Evolutionary conservation across 53 echinoderm and acorn worm species (phyloP).

Genomic region (Henricia sp.): DNA sequence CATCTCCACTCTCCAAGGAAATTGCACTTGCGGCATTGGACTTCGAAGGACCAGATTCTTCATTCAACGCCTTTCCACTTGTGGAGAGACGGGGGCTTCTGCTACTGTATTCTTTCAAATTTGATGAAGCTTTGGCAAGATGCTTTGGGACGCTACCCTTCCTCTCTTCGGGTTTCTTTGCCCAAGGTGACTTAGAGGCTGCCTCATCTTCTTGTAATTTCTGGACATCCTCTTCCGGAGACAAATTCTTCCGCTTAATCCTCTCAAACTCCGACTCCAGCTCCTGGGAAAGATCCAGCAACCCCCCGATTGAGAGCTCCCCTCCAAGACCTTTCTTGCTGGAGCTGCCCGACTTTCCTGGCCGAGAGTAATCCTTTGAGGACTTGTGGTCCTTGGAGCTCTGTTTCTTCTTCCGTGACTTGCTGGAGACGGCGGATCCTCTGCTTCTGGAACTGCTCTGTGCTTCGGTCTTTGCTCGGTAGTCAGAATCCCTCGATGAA

Average conservation of each 20-base stretch:
- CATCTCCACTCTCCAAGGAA: conserved; percentile 26
- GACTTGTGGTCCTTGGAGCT: conserved; percentile 25
- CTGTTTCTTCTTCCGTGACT: conserved; percentile 42
- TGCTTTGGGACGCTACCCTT: conserved; percentile 33
- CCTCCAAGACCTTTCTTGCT: neutral
- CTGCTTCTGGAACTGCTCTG: neutral
- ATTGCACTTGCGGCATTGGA: neutral
- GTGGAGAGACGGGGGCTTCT: conserved; percentile 16
- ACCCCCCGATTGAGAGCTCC: conserved; percentile 1
- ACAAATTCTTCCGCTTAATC: conserved; percentile 66
- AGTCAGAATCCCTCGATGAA: neutral
- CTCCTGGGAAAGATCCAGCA: conserved; percentile 59
- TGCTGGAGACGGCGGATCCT: conserved; percentile 22
- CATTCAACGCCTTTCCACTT: conserved; percentile 2
- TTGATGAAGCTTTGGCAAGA: conserved; percentile 17
- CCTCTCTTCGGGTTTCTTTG: conserved; percentile 10
- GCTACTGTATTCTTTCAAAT: neutral
- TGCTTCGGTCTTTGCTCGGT: conserved; percentile 9
- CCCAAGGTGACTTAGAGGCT: conserved; percentile 30
- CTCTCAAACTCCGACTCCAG: conserved; percentile 82
- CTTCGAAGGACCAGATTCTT: conserved; percentile 6
- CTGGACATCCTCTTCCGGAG: conserved; percentile 45
- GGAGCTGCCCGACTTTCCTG: neutral
- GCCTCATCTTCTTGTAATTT: conserved; percentile 2
- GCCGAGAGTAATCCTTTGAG: conserved; percentile 15